Conservation (phyloP, 2,113 vertebrate species). For the Crotalus horridus region DNA sequence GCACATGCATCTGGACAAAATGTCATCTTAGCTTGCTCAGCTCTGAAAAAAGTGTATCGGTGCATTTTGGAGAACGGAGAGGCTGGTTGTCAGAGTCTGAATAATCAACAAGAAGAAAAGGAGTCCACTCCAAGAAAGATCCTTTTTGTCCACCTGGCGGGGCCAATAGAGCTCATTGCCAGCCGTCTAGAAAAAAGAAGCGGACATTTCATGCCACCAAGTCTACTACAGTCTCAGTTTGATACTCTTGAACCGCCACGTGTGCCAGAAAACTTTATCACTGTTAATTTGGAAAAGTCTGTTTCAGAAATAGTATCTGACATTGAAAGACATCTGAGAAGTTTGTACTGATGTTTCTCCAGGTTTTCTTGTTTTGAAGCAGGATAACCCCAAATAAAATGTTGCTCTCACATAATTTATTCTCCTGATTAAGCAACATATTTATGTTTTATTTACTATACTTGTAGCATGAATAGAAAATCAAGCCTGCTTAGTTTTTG, state of each 20-base stretch:
- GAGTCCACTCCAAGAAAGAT: conserved; percentile 48
- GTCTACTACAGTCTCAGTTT: conserved; percentile 83
- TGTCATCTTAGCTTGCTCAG: conserved; percentile 82
- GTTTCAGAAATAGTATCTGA: conserved; percentile 68
- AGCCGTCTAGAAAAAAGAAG: conserved; percentile 71
- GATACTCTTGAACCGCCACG: conserved; percentile 78
- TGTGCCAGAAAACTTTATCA: conserved; percentile 75
- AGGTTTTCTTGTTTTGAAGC: background rate
- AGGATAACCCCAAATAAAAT: background rate
- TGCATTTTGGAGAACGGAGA: conserved; percentile 70
- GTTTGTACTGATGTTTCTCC: background rate
- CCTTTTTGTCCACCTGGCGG: conserved; percentile 79
- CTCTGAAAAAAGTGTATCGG: conserved; percentile 83
- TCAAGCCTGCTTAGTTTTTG: background rate
- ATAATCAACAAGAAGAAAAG: conserved; percentile 12
- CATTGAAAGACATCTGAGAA: conserved; percentile 62
- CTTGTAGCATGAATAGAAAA: background rate
- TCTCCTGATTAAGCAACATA: conserved; percentile 11
- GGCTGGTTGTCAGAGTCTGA: conserved; percentile 20
- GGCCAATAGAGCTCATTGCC: conserved; percentile 74
- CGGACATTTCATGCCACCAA: conserved; percentile 83
- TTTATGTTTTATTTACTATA: background rate
- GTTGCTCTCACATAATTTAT: conserved; percentile 18
- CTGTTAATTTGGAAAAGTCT: conserved; percentile 71
- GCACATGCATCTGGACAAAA: conserved; percentile 62